phyloP scores from a whole-genome alignment of 2,797 vertebrate species.

The Morus bassanus region DNA sequence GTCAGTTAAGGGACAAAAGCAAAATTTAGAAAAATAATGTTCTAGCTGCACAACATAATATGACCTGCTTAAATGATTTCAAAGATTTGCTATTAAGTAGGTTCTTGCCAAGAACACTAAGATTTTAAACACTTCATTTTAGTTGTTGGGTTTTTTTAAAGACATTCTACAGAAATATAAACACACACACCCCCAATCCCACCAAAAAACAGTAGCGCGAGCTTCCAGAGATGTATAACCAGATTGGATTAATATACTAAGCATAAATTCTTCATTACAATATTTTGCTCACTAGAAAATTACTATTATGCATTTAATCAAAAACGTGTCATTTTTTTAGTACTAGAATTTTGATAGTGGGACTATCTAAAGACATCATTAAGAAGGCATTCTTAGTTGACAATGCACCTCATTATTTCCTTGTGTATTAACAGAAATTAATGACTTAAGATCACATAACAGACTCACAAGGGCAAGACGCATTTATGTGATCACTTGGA shows the following conservation, averaged over 20 bases:
- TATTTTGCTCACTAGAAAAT: not conserved
- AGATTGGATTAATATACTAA: not conserved
- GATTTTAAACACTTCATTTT: not conserved
- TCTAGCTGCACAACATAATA: not conserved
- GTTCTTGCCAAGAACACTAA: not conserved
- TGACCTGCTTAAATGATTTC: not conserved
- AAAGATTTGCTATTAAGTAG: too few relatives aligned
- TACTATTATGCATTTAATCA: not conserved
- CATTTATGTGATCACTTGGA: not conserved
- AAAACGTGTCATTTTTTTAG: not conserved
- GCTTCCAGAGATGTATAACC: not conserved
- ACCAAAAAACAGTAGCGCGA: not conserved
- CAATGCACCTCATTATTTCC: not conserved
- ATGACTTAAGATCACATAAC: not conserved
- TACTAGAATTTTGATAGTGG: not conserved
- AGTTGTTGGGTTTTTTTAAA: not conserved
- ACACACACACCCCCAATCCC: fast-evolving
- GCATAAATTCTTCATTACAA: not conserved
- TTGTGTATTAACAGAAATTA: not conserved
- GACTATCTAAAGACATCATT: not conserved
- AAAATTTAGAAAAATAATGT: not conserved
- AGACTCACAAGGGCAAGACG: not conserved
- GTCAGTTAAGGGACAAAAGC: not conserved
- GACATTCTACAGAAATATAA: not conserved
- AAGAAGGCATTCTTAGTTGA: not conserved